Conservation (phyloP, 2,888 invertebrate species). For the Diarsia dahlii region DNA sequence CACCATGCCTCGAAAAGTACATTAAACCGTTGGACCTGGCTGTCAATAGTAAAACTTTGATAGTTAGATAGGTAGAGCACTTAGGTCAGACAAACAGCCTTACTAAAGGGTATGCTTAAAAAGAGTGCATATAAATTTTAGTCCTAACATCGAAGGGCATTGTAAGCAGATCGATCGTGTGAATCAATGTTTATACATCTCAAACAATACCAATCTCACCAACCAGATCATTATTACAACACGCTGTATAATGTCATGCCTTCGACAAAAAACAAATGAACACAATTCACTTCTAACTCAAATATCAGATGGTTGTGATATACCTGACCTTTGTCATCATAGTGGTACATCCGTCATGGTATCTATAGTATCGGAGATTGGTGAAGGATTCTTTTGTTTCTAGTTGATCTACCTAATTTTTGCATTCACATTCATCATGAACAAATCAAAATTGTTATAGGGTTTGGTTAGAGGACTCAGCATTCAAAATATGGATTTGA, state of each 20-base stretch:
- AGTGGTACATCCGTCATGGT: conserved; percentile 58
- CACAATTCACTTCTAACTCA: conserved; percentile 64
- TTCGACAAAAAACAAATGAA: conserved; percentile 58
- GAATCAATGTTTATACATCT: conserved; percentile 17
- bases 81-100: too few relatives aligned
- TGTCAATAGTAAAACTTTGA: too few relatives aligned
- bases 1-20: too few relatives aligned
- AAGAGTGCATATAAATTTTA: too few relatives aligned
- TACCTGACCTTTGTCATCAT: conserved; percentile 45
- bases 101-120: too few relatives aligned
- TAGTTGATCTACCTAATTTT: conserved; percentile 7
- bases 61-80: too few relatives aligned
- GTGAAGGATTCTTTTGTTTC: conserved; percentile 52
- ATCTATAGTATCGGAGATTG: conserved; percentile 36
- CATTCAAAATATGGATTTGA: too few relatives aligned
- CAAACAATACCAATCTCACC: conserved; percentile 42
- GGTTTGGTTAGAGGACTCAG: too few relatives aligned
- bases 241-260: conserved; percentile 48
- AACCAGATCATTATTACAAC: conserved; percentile 57
- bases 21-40: too few relatives aligned
- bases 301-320: conserved; percentile 65
- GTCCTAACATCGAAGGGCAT: conserved; percentile 12
- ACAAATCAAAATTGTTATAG: too few relatives aligned
- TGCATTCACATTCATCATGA: too few relatives aligned
- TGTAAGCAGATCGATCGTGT: conserved; percentile 15